A percentile compares a stretch with the other conserved stretches of the same genome.
Conservation (phyloP, 2,797 vertebrate genomes). For the Distichodus sexfasciatus region DNA sequence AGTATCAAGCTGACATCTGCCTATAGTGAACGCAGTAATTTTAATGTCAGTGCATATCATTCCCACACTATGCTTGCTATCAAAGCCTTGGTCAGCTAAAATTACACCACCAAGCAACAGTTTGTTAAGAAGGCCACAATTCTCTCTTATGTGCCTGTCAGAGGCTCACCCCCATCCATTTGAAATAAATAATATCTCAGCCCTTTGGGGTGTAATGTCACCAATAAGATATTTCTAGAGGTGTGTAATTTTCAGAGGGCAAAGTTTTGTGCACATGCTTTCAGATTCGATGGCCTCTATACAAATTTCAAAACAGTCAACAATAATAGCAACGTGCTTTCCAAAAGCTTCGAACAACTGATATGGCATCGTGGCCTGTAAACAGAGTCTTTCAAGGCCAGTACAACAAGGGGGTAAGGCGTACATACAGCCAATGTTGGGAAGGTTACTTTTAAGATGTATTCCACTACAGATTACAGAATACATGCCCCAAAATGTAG, state of each 20-base stretch:
- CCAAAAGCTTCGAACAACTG: too few relatives aligned
- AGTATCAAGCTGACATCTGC: background rate
- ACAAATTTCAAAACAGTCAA: background rate
- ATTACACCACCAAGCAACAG: slow-evolving; percentile 2
- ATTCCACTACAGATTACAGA: too few relatives aligned
- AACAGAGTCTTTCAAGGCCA: slow-evolving; percentile 20
- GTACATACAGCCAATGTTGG: too few relatives aligned
- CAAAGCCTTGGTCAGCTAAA: slow-evolving; percentile 4
- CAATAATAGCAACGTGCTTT: too few relatives aligned
- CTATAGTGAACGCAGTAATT: slow-evolving; percentile 2
- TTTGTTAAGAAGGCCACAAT: slow-evolving; percentile 11
- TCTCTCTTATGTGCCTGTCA: slow-evolving; percentile 5
- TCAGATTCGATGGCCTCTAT: background rate
- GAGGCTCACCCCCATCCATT: background rate
- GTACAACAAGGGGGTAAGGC: background rate
- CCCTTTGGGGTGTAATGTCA: slow-evolving; percentile 2
- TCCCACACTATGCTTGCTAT: slow-evolving; percentile 4
- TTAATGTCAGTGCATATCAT: background rate
- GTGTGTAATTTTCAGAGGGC: background rate
- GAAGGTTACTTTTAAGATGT: too few relatives aligned
- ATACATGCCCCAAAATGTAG: too few relatives aligned
- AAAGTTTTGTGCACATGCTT: background rate
- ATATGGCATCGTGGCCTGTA: background rate
- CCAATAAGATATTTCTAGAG: background rate
- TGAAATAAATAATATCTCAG: background rate